Percentiles rank a stretch among this genome's conserved stretches.
These are phyloP conservation scores for Ochotona princeps DNA, from an alignment of 2,113 vertebrate genomes.

Conservation along the genomic window DNA sequence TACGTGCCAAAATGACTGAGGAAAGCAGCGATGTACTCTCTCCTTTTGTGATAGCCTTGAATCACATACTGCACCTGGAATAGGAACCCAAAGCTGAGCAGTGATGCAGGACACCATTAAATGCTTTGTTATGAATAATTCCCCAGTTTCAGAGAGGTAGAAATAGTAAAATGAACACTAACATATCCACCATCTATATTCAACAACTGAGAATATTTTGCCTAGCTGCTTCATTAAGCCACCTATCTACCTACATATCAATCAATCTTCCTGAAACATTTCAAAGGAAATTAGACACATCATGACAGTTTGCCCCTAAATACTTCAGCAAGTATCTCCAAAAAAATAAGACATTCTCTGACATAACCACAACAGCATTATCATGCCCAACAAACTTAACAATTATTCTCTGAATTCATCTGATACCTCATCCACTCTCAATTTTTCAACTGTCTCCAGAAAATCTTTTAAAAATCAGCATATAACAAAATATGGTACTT, in stretches of 20 bases:
- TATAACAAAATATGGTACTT: not conserved
- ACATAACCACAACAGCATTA: not conserved
- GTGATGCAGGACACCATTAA: not conserved
- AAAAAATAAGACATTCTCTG: slow-evolving; percentile 26
- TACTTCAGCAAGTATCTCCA: not conserved
- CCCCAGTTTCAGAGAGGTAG: slow-evolving; percentile 7
- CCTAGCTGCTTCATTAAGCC: slow-evolving; percentile 1
- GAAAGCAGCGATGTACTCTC: slow-evolving; percentile 98
- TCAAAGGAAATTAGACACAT: slow-evolving; percentile 51
- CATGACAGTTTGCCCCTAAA: slow-evolving; percentile 2
- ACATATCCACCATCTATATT: not conserved
- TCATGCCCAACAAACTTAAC: not conserved
- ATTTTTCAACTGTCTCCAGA: not conserved
- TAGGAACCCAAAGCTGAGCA: slow-evolving; percentile 66
- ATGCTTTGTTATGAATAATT: not conserved
- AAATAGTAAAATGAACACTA: not conserved
- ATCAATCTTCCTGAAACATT: slow-evolving; percentile 54
- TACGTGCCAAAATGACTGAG: slow-evolving; percentile 99
- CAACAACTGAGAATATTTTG: slow-evolving; percentile 34
- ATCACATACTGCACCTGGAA: slow-evolving; percentile 98
- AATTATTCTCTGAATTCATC: not conserved
- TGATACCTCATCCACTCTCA: not conserved
- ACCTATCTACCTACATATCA: not conserved
- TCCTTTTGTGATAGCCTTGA: slow-evolving; percentile 98
- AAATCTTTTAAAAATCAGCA: not conserved